A percentile compares a stretch with the other conserved stretches of the same genome.
These are phyloP conservation scores for Ctenodactylus gundi DNA, from an alignment of 2,113 vertebrate species.

Conservation along the genomic window DNA sequence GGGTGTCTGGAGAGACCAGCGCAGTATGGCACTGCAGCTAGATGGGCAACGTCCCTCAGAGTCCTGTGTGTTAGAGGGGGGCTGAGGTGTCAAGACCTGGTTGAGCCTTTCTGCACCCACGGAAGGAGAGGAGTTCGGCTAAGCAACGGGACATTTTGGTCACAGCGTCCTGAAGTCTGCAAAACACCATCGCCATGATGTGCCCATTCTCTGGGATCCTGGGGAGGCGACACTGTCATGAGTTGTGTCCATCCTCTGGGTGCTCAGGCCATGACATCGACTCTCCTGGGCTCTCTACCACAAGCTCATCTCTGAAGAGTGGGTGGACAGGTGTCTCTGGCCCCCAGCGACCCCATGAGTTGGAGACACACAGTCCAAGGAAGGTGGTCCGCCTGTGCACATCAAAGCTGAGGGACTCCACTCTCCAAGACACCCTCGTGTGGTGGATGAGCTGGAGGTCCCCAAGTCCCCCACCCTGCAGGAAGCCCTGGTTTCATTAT, in stretches of 20 bases:
- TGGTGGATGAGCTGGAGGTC: background rate
- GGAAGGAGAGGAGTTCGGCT: background rate
- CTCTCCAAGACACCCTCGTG: background rate
- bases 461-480: background rate
- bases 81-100: too few species aligned
- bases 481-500: background rate
- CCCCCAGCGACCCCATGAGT: accelerated
- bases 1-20: too few species aligned
- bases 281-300: too few species aligned
- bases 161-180: background rate
- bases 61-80: too few species aligned
- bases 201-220: background rate
- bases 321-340: too few species aligned
- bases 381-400: background rate
- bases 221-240: too few species aligned
- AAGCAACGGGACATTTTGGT: background rate
- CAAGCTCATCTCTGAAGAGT: too few species aligned
- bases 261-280: too few species aligned
- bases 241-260: background rate
- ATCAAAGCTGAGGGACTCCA: background rate
- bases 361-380: background rate
- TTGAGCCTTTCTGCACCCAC: accelerated
- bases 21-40: too few species aligned
- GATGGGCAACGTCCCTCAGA: too few species aligned
- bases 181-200: background rate